Evolutionary conservation across 1,140 invertebrate species (phyloP), one percentile per base, ranked within the genome.

Genomic region (Drosophila persimilis): DNA sequence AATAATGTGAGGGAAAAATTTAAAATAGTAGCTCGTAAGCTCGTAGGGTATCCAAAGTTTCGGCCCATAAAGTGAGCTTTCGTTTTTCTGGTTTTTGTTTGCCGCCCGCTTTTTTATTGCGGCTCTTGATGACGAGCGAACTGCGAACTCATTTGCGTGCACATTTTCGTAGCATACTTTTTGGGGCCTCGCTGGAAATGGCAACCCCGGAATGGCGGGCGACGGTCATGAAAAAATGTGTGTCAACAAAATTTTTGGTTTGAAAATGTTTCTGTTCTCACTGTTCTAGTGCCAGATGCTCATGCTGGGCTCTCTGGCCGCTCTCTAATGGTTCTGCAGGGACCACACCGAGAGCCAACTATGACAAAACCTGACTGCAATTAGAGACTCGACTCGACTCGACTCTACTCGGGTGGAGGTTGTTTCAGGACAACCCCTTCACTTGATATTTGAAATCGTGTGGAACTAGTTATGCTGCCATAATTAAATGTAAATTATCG

Each of bases 401-500:
- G 53, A n/a, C 11, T 24, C 24, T 7, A 54, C 24, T 2, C 8
- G 7, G 17, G 9, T 7, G 11, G 35, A 39, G 11, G 35, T 13
- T 45, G 29, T 57, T n/a, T 26, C 11, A 20, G 44, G 29, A 15
- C 63, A 80, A 71, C 65, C 72, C 67, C 56, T 75, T 44, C 31
- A 75, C 70, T 74, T 66, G 31, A 65, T 45, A 51, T 39, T 39
- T 4, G 35, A 11, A 55, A 45, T 70, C 46, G 46, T 43, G 50
- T n/a, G 20, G 22, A 67, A 67, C 65, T 76, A 72, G 65, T 75
- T 75, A 61, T 62, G 44, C 44, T 50, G 62, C 47, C 72, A 73
- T 80, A 84, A 84, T 84, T 64, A 84, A 78, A 84, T 84, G 73
- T 80, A 77, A 84, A 85, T 84, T 84, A 84, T 75, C 41, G 51